Percentiles rank a stretch among this genome's conserved stretches.
Evolutionary conservation across 2,797 vertebrate genomes (phyloP).

Genomic region (Sarcophilus harrisii): DNA sequence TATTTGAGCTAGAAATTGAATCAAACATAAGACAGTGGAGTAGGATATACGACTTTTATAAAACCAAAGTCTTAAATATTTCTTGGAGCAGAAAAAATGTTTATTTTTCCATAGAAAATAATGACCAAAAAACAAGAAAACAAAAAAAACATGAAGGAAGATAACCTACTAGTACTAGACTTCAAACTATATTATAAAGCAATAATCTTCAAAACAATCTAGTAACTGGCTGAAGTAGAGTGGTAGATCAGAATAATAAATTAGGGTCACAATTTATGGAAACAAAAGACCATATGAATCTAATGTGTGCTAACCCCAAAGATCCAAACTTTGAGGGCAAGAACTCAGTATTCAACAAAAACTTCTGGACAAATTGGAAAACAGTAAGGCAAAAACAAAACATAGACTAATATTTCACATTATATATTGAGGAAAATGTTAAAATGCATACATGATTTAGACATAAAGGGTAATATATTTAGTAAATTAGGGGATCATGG

Average conservation of each 20-base stretch:
- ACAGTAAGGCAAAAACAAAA: neutral
- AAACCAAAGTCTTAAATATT: too few relatives aligned
- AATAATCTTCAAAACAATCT: neutral
- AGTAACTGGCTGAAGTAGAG: too few relatives aligned
- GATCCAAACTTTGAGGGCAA: too few relatives aligned
- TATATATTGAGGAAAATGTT: neutral
- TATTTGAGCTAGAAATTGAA: neutral
- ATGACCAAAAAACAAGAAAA: too few relatives aligned
- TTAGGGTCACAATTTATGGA: too few relatives aligned
- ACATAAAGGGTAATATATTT: neutral
- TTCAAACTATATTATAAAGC: neutral
- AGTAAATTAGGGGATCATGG: too few relatives aligned
- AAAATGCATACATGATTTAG: neutral
- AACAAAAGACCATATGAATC: too few relatives aligned
- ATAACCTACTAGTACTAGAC: neutral
- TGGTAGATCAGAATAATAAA: too few relatives aligned
- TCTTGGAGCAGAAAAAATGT: too few relatives aligned
- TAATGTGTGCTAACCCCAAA: too few relatives aligned
- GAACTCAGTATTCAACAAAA: too few relatives aligned
- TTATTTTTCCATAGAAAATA: too few relatives aligned
- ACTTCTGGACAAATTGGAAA: neutral
- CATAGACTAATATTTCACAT: neutral
- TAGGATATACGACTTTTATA: neutral
- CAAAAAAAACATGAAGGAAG: neutral
- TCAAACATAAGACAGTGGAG: neutral